Conservation (phyloP, 1,140 invertebrate species). For the Anastrepha ludens region DNA sequence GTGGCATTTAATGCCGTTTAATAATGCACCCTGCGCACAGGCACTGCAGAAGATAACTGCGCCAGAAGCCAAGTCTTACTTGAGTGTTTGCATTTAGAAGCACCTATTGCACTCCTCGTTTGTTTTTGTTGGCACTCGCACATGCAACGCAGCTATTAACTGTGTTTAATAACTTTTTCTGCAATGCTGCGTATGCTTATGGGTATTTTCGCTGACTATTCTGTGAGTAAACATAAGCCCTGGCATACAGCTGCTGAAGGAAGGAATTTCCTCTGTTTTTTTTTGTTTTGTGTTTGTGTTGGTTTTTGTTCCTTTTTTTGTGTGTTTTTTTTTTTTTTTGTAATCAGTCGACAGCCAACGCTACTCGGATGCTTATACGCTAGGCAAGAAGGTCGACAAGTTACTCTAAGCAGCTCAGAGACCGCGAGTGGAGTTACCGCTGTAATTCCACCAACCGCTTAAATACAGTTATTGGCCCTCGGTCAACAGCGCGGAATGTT, state of each 20-base stretch:
- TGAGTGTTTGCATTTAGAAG: no score
- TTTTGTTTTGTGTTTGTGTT: background rate
- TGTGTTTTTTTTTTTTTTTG: no score
- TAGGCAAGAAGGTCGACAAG: background rate
- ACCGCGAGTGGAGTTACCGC: background rate
- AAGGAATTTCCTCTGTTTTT: background rate
- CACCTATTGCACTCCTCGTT: no score
- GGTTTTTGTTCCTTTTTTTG: background rate
- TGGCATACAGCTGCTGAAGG: background rate
- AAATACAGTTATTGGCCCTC: background rate
- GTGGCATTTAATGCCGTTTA: no score
- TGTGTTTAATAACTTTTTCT: background rate
- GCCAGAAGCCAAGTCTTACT: no score
- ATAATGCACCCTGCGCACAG: no score
- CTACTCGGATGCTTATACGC: no score
- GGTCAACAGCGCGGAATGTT: background rate
- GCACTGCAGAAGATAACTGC: no score
- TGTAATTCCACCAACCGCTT: background rate
- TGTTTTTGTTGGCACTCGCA: no score
- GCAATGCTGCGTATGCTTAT: background rate
- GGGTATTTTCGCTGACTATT: background rate
- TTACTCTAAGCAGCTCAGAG: background rate
- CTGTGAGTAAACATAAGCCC: slow-evolving; percentile 2
- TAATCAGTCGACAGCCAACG: background rate
- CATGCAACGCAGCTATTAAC: background rate